Conservation (phyloP, 2,888 invertebrate species). For the Craniophora ligustri region DNA sequence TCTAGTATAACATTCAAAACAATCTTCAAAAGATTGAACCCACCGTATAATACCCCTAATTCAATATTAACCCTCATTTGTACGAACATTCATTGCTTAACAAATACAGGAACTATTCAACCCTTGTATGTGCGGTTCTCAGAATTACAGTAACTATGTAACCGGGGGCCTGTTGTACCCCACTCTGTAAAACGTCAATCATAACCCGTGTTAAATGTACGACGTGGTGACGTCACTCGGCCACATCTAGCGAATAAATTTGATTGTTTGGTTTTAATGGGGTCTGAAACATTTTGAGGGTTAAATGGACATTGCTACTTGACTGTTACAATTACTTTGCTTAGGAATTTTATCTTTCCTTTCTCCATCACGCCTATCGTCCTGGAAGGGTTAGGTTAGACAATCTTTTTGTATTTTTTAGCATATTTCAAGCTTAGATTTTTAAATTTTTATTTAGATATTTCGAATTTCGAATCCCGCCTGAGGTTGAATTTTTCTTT, state of each 20-base stretch:
- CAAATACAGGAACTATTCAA: conserved; percentile 23
- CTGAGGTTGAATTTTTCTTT: no score
- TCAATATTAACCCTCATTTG: neutral
- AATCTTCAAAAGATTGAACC: neutral
- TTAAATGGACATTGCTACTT: no score
- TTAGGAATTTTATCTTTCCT: no score
- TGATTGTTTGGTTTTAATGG: conserved; percentile 33
- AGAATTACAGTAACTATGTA: conserved; percentile 26
- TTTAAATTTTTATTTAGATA: no score
- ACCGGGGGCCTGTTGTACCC: conserved; percentile 40
- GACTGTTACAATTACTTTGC: no score
- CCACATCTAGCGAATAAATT: conserved; percentile 24
- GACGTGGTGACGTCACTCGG: conserved; percentile 40
- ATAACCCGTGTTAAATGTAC: conserved; percentile 30
- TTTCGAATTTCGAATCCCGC: no score
- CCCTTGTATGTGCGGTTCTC: conserved; percentile 31
- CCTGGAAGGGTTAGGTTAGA: no score
- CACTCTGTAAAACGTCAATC: conserved; percentile 42
- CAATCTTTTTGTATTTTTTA: no score
- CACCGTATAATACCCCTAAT: neutral
- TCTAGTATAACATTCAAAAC: no score
- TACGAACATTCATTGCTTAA: conserved; percentile 1
- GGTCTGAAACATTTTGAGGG: conserved; percentile 9
- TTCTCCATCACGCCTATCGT: no score
- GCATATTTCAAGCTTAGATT: no score